Conservation (phyloP, 23 tunicate genomes). For the Halocynthia aurantium region DNA sequence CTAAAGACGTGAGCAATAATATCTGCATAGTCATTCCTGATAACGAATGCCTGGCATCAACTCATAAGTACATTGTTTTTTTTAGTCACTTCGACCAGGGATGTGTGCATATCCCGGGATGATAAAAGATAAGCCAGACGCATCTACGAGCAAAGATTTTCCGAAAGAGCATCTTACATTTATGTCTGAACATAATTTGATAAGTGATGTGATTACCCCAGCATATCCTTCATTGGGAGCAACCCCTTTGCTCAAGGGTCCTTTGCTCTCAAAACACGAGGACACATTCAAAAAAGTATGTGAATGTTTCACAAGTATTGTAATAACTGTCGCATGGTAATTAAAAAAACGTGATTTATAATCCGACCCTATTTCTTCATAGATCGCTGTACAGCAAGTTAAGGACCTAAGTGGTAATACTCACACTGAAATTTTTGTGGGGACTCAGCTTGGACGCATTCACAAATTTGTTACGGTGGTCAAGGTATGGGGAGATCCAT, state of each 20-base stretch:
- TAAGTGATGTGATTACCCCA: neutral
- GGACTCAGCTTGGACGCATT: neutral
- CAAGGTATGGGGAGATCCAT: neutral
- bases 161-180: neutral
- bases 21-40: neutral
- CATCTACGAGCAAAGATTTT: constrained; percentile 22
- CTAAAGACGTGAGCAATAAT: neutral
- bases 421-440: constrained; percentile 8
- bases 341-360: too few species aligned
- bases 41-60: too few species aligned
- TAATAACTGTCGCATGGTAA: too few species aligned
- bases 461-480: constrained; percentile 8
- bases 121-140: constrained; percentile 8
- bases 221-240: constrained; percentile 5
- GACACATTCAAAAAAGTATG: constrained; percentile 8
- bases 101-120: constrained; percentile 27
- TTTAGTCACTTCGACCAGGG: constrained; percentile 11
- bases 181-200: constrained; percentile 3
- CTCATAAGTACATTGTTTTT: neutral
- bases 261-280: constrained; percentile 1
- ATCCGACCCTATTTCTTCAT: neutral
- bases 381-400: constrained; percentile 22
- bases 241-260: neutral
- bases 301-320: neutral
- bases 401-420: neutral